Base-by-base conservation (phyloP, 1,140 invertebrate species). In the Alviniconcha marisindica region DNA sequence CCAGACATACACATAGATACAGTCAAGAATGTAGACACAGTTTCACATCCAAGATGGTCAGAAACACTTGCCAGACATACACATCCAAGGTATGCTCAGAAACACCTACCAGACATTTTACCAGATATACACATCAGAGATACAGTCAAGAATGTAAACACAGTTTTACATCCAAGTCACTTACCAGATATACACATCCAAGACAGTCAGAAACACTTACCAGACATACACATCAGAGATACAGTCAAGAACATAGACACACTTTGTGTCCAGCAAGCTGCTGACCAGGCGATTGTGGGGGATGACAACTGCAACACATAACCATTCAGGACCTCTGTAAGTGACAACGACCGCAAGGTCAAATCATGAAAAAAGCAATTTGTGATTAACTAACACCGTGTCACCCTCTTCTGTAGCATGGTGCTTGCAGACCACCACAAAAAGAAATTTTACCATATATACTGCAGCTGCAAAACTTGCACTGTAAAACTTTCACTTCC, bases 161-260 rank as follows among this genome's bases (percentile, higher is more conserved):
- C 51, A 54, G 51, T n/a, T n/a, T n/a, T n/a, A n/a, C n/a, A n/a
- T n/a, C n/a, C n/a, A n/a, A n/a, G n/a, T n/a, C n/a, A n/a, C 33
- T 51, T 31, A 14, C 54, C 18, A 79, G 10, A 31, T 33, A 56
- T 12, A 54, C 28, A 56, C 54, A 56, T 60, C 21, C n/a, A 54
- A 79, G 1, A 79, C 14, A 21, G n/a, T n/a, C n/a, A n/a, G n/a
- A n/a, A n/a, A n/a, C 12, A 80, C 94, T 94, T 94, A 97, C 98
- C 99, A 99, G 18, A 99, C 97, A 94, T 99, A 99, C n/a, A 99
- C 95, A 93, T 99, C 99, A 48, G 96, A 94, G 89, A 96, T 96
- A 91, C 97, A 99, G 92, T 99, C 99, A 36, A 99, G 94, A 91
- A 99, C 97, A 92, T 99, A 99, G 2, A 99, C 99, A 94, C 98